phyloP scores from a whole-genome alignment of 2,797 vertebrate species.

The Bryconaethiops microstoma region DNA sequence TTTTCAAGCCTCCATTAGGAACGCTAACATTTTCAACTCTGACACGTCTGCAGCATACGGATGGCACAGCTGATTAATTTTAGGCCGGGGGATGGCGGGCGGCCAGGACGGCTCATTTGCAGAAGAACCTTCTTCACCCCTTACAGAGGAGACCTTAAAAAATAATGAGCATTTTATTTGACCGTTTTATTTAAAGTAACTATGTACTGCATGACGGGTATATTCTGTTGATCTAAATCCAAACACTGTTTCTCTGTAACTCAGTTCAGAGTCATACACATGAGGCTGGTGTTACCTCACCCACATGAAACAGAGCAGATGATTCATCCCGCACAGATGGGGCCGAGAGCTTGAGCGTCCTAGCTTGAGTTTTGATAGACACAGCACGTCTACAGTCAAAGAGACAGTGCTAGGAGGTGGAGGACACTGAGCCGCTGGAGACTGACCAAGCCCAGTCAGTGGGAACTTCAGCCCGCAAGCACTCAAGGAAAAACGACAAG shows the following conservation, averaged over 20 bases:
- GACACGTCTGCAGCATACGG: constrained; percentile 94
- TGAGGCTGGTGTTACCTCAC: neutral
- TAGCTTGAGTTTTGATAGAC: neutral
- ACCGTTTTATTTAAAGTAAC: neutral
- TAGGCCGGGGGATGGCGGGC: constrained; percentile 75
- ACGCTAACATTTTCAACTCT: constrained; percentile 97
- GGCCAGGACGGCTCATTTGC: constrained; percentile 67
- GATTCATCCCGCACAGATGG: constrained; percentile 7
- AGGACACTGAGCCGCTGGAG: constrained; percentile 13
- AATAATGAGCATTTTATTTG: neutral
- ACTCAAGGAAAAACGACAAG: neutral
- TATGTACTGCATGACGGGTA: neutral
- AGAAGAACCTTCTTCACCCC: constrained; percentile 65
- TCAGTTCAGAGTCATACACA: neutral
- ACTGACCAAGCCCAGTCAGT: constrained; percentile 24
- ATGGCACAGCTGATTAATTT: constrained; percentile 97
- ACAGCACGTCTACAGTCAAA: neutral
- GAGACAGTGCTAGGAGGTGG: neutral
- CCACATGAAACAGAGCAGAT: neutral
- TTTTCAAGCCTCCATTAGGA: constrained; percentile 99
- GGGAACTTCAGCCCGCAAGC: constrained; percentile 3
- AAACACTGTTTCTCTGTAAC: no score
- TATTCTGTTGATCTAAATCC: neutral
- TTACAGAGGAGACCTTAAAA: constrained; percentile 20
- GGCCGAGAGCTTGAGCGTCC: neutral